A percentile compares a stretch with the other conserved stretches of the same genome.
Evolutionary conservation across 2,888 invertebrate species (phyloP).

Genomic region (Pristionchus fissidentatus): DNA sequence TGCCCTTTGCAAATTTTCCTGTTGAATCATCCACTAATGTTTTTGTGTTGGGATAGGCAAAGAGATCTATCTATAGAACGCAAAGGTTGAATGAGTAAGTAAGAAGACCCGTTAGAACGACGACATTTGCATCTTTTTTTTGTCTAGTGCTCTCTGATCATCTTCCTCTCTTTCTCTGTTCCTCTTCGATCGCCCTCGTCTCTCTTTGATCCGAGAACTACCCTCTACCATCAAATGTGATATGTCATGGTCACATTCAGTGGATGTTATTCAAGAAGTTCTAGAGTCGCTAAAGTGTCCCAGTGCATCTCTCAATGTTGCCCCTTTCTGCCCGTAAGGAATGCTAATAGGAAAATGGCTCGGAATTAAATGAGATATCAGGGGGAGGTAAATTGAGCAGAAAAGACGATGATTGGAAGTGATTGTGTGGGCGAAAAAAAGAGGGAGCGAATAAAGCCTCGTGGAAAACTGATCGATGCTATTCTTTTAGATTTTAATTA

Average conservation of each 20-base stretch:
- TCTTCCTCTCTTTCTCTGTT: constrained; percentile 34
- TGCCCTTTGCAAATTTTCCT: not conserved
- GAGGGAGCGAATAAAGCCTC: not conserved
- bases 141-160: not conserved
- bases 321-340: not conserved
- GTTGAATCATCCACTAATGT: constrained; percentile 32
- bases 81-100: constrained; percentile 34
- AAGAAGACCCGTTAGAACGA: constrained; percentile 32
- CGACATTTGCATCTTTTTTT: constrained; percentile 34
- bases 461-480: not conserved
- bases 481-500: not conserved
- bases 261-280: constrained; percentile 19
- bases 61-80: constrained; percentile 19
- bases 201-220: not conserved
- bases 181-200: not conserved
- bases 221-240: constrained; percentile 34
- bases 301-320: not conserved
- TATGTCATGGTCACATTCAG: constrained; percentile 43
- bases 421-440: not conserved
- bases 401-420: constrained; percentile 18
- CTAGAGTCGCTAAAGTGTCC: constrained; percentile 10
- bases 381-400: not conserved
- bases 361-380: constrained; percentile 8
- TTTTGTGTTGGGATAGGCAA: constrained; percentile 30
- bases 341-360: constrained; percentile 7